A percentile compares a stretch with the other conserved stretches of the same genome.
phyloP scores from a whole-genome alignment of 2,113 vertebrate genomes.

The Cinclus cinclus region DNA sequence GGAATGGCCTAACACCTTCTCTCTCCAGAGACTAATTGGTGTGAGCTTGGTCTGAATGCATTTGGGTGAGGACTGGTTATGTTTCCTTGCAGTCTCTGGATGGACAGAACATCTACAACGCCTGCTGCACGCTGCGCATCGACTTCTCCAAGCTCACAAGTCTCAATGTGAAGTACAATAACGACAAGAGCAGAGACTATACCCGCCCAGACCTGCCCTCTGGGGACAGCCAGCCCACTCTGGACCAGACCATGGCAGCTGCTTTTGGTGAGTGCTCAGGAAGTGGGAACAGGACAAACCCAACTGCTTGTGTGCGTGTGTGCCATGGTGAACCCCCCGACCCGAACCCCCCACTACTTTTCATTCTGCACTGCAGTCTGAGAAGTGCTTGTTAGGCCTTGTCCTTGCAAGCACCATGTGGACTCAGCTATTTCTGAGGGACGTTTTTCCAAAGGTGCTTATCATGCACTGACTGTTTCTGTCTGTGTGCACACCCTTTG shows the following conservation, averaged over 20 bases:
- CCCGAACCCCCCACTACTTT: accelerated
- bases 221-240: slow-evolving; percentile 85
- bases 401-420: background rate
- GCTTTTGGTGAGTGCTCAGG: slow-evolving; percentile 83
- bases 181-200: slow-evolving; percentile 94
- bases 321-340: background rate
- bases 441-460: background rate
- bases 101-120: slow-evolving; percentile 97
- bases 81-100: slow-evolving; percentile 83
- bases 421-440: background rate
- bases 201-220: slow-evolving; percentile 92
- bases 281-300: background rate
- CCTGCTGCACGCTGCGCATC: slow-evolving; percentile 93
- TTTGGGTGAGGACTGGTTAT: background rate
- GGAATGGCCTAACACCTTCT: background rate
- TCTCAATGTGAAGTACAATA: slow-evolving; percentile 97
- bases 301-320: background rate
- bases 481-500: background rate
- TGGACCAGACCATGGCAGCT: slow-evolving; percentile 89
- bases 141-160: slow-evolving; percentile 94
- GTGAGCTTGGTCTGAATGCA: background rate
- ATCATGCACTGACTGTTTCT: background rate
- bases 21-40: background rate
- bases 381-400: background rate
- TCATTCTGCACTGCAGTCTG: background rate